Conservation (phyloP, 2,888 invertebrate genomes). For the Candidula unifasciata region DNA sequence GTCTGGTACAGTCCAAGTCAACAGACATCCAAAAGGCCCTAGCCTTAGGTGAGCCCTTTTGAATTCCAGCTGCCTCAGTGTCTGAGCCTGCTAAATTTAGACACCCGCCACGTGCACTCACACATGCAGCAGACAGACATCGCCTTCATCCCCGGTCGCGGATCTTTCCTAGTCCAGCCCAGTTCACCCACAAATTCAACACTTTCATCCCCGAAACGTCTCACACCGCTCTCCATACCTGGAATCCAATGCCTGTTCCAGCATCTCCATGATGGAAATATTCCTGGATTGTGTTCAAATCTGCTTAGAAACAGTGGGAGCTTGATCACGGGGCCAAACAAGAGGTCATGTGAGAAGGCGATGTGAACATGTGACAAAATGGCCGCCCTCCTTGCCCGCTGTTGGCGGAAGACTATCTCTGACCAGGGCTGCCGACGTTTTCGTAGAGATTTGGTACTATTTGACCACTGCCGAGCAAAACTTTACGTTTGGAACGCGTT, state of each 20-base stretch:
- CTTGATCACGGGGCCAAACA: conserved; percentile 80
- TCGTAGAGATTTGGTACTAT: too few relatives aligned
- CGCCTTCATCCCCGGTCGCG: conserved; percentile 20
- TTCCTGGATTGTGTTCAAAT: conserved; percentile 74
- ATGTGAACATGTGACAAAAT: conserved; percentile 78
- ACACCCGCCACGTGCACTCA: conserved; percentile 47
- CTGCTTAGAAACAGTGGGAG: conserved; percentile 77
- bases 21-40: too few relatives aligned
- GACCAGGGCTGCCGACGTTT: neutral
- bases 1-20: too few relatives aligned
- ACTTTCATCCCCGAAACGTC: conserved; percentile 11
- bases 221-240: conserved; percentile 66
- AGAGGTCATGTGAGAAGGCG: conserved; percentile 79
- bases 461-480: too few relatives aligned
- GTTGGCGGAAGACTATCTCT: conserved; percentile 51
- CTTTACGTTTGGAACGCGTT: too few relatives aligned
- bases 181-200: neutral
- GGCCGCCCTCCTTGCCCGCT: conserved; percentile 58
- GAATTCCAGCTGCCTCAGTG: too few relatives aligned
- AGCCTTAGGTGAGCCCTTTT: too few relatives aligned
- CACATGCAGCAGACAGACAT: neutral
- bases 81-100: conserved; percentile 46
- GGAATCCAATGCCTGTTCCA: conserved; percentile 77
- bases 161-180: neutral
- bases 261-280: conserved; percentile 76